Base-by-base conservation (phyloP, 1,140 invertebrate genomes). In the Megalonaias nervosa region DNA sequence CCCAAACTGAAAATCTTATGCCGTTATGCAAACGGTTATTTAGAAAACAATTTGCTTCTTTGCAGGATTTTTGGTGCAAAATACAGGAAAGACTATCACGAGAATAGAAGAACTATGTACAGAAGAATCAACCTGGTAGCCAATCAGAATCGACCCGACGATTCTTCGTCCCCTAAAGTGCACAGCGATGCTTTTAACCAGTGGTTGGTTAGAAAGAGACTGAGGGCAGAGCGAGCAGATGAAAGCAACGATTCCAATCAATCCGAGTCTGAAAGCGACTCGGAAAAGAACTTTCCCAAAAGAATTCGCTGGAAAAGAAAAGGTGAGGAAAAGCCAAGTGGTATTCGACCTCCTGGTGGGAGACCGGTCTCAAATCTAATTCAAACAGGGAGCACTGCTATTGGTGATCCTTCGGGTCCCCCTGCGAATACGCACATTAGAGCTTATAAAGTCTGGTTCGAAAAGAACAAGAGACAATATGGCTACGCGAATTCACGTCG, bases 131-230 rank as follows among this genome's bases (percentile, higher is more conserved):
- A 78, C n/a, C 48, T 81, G 9, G 73, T 67, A 3, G 70, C 74
- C 2, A 57, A 31, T n/a, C 31, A 62, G 48, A 62, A 56, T 16
- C 62, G 66, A 69, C n/a, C 5, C 38, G 21, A 77, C 68, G 26
- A 56, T 72, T 14, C 74, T 62, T 56, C 26, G 26, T 31, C 26
- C 26, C 26, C 59, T 71, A 38, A 48, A 6, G 73, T 69, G 23
- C 62, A 81, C 69, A 57, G 26, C 19, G 82, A 81, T 66, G 81
- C 82, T 1, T 86, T 85, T 73, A 83, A 84, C 16, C 57, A 79
- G 26, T 86, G 86, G 85, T 58, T 86, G 23, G 72, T 84, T 48
- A 86, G 78, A 66, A 76, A 85, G 64, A 77, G 71, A n/a, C 58
- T 73, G 15, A 80, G 79, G 65, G 67, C 56, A 61, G 80, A 79